Evolutionary conservation across 2,888 invertebrate species (phyloP).

Genomic region (Rhopalosiphum nymphaeae): DNA sequence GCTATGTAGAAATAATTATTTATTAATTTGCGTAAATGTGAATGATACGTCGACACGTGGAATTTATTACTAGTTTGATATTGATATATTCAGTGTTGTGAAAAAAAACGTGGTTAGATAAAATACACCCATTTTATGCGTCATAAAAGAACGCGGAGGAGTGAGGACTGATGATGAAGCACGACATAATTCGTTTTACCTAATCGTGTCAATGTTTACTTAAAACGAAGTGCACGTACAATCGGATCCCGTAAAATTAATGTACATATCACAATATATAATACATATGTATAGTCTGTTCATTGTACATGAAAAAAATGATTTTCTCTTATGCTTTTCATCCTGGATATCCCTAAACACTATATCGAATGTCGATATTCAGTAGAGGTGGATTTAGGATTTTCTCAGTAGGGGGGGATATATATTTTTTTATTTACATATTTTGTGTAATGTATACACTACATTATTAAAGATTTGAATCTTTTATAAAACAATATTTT

Average conservation of each 20-base stretch:
- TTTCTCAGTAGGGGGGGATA: background rate
- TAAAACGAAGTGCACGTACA: background rate
- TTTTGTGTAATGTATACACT: background rate
- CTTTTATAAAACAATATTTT: background rate
- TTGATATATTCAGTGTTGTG: background rate
- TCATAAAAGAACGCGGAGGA: background rate
- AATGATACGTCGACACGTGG: background rate
- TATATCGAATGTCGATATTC: background rate
- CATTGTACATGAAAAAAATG: background rate
- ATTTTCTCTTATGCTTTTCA: background rate
- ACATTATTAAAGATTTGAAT: background rate
- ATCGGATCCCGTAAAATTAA: background rate
- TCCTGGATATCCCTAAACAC: background rate
- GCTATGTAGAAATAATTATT: background rate
- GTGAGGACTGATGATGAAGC: background rate
- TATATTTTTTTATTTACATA: background rate
- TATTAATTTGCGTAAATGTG: background rate
- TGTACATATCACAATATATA: background rate
- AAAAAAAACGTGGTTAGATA: constrained; percentile 16
- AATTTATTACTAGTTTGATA: background rate
- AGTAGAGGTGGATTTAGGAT: background rate
- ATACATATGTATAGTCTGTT: background rate
- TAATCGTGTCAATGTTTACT: background rate
- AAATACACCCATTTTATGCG: constrained; percentile 11
- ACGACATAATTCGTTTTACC: background rate